Conservation (phyloP, 2,797 vertebrate species). For the Emydoidea blandingii region DNA sequence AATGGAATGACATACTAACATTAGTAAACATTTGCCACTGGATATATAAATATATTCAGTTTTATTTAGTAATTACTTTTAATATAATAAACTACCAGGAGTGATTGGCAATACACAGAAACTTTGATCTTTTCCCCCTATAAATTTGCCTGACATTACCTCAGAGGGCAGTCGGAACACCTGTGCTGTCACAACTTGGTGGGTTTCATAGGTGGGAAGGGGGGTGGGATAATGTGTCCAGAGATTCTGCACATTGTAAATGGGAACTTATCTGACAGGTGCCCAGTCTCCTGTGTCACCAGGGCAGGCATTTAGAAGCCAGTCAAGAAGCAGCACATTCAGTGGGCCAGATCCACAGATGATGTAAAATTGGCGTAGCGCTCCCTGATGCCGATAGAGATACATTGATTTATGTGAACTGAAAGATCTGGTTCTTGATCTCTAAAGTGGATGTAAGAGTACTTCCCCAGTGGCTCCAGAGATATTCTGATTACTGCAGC, state of each 20-base stretch:
- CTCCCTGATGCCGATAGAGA: background rate
- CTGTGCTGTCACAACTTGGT: too few species aligned
- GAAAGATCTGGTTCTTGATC: background rate
- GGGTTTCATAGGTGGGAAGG: too few species aligned
- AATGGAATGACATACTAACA: background rate
- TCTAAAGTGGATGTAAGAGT: too few species aligned
- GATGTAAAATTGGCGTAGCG: background rate
- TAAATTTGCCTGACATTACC: background rate
- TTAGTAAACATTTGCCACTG: background rate
- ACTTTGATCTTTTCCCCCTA: background rate
- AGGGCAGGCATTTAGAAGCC: background rate
- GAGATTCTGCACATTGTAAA: background rate
- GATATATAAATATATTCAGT: fast-evolving
- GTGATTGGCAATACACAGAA: background rate
- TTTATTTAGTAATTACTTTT: background rate
- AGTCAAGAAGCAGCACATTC: background rate
- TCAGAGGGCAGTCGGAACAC: too few species aligned
- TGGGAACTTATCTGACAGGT: background rate
- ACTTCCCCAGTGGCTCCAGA: too few species aligned
- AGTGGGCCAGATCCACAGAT: background rate
- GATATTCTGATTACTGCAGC: background rate
- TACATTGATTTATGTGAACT: fast-evolving
- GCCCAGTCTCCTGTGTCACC: background rate
- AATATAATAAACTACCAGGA: background rate
- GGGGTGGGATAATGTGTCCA: too few species aligned